A percentile compares a stretch with the other conserved stretches of the same genome.
Evolutionary conservation across 2,113 vertebrate species (phyloP).

Genomic region (Hydropotes inermis): DNA sequence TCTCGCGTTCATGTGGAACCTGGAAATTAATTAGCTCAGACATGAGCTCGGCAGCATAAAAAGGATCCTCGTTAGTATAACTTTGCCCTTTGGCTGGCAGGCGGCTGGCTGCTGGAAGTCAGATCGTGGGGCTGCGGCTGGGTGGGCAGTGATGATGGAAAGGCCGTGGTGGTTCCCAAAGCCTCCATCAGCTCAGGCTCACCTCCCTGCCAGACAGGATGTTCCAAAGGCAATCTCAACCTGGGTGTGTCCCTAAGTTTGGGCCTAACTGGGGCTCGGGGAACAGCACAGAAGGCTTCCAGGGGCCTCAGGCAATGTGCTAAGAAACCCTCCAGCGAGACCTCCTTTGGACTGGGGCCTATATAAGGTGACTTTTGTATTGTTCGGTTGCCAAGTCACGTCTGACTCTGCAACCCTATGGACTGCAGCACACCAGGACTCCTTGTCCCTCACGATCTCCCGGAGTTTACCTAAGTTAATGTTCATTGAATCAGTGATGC

Average conservation of each 20-base stretch:
- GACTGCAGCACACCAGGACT: neutral
- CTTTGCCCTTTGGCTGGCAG: constrained; percentile 6
- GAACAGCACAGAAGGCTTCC: neutral
- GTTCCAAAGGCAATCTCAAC: neutral
- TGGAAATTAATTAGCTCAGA: constrained; percentile 51
- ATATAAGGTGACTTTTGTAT: neutral
- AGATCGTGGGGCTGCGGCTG: rapidly evolving
- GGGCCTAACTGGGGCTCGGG: neutral
- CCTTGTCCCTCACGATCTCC: neutral
- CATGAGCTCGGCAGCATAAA: neutral
- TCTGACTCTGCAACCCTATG: neutral
- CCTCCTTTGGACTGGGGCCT: neutral
- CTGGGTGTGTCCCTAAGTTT: neutral
- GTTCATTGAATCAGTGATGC: neutral
- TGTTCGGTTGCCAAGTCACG: neutral
- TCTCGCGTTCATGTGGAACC: constrained; percentile 31
- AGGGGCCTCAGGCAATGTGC: rapidly evolving
- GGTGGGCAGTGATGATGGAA: rapidly evolving
- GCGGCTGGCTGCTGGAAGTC: neutral
- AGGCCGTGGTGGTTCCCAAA: neutral
- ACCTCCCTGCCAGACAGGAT: neutral
- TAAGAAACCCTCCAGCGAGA: neutral
- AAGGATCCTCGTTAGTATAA: neutral
- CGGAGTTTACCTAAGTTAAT: neutral
- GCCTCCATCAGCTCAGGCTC: neutral